phyloP scores from a whole-genome alignment of 2,888 invertebrate genomes.

The Pecten maximus region DNA sequence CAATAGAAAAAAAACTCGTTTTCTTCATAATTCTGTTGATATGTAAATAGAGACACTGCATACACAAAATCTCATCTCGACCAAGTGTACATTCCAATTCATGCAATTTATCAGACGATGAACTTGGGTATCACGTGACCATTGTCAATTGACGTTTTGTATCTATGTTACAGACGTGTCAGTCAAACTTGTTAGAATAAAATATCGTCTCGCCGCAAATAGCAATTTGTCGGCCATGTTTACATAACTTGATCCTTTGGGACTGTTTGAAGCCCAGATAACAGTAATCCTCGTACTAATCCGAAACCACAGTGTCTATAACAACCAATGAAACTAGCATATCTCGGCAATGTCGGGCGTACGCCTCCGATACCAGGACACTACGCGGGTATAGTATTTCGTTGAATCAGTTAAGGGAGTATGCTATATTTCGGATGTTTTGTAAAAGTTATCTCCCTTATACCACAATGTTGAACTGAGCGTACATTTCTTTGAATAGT shows the following conservation, averaged over 20 bases:
- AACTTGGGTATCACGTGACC: not conserved
- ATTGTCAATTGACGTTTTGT: not conserved
- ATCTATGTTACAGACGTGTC: not conserved
- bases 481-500: too few relatives aligned
- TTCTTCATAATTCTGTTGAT: too few relatives aligned
- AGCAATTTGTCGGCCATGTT: slow-evolving; percentile 11
- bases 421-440: not conserved
- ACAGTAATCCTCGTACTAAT: not conserved
- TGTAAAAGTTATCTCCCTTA: not conserved
- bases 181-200: not conserved
- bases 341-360: not conserved
- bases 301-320: not conserved
- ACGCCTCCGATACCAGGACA: not conserved
- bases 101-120: not conserved
- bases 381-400: not conserved
- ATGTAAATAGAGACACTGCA: too few relatives aligned
- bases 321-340: not conserved
- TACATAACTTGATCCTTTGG: slow-evolving; percentile 8
- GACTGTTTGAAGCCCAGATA: not conserved
- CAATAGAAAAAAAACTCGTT: too few relatives aligned
- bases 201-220: not conserved
- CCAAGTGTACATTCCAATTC: too few relatives aligned
- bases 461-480: too few relatives aligned
- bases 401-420: not conserved
- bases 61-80: too few relatives aligned